phyloP scores from a whole-genome alignment of 2,797 vertebrate species.

The Pyrrhura leucotis region DNA sequence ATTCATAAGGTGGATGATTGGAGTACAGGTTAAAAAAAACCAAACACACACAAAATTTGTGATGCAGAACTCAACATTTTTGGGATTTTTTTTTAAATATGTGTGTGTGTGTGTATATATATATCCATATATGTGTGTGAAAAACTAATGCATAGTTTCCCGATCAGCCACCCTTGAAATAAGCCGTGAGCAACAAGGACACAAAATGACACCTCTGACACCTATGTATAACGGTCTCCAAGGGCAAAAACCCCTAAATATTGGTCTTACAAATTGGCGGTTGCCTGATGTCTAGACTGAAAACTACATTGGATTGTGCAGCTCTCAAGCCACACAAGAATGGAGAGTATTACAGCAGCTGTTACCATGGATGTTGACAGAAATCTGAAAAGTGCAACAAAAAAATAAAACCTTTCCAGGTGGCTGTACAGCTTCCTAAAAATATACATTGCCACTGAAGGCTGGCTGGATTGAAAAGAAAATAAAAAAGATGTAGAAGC shows the following conservation, averaged over 20 bases:
- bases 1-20: background rate
- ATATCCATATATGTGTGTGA: background rate
- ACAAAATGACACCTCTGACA: background rate
- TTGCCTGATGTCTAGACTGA: conserved; percentile 47
- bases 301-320: conserved; percentile 34
- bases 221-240: conserved; percentile 1
- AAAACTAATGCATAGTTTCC: background rate
- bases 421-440: conserved; percentile 43
- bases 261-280: conserved; percentile 31
- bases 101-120: background rate
- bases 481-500: conserved; percentile 1
- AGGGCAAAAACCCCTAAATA: background rate
- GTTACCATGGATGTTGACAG: conserved; percentile 44
- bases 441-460: conserved; percentile 19
- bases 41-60: background rate
- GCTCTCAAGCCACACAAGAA: conserved; percentile 14
- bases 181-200: background rate
- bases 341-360: conserved; percentile 48
- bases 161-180: conserved; percentile 8
- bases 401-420: conserved; percentile 54
- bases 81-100: background rate
- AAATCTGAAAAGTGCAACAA: conserved; percentile 60
- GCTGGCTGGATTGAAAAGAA: conserved; percentile 23
- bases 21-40: background rate
- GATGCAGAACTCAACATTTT: background rate